Evolutionary conservation across 2,113 vertebrate genomes (phyloP), one percentile per base, ranked within the genome.

Genomic region (Rhodinocichla rosea): DNA sequence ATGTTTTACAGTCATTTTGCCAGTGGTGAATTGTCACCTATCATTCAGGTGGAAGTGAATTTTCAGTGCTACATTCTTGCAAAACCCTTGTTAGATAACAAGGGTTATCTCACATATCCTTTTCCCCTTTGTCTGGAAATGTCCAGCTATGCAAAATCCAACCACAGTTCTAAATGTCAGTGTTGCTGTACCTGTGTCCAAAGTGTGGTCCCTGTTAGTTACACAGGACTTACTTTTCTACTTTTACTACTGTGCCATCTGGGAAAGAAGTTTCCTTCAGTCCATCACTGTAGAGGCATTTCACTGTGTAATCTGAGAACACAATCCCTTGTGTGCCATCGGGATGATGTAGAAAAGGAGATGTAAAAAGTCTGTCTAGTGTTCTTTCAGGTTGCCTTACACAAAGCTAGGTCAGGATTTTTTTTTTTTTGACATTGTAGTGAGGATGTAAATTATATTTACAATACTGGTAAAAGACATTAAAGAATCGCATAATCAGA

Each of bases 261-360:
- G 97, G 97, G 84, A 98, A 98, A 87, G 98, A 60, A 3, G 95
- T 98, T 96, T 98, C 96, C 89, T 99, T 97, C 11, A 45, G 62
- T 23, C 97, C 98, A 3, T 98, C 95, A 1, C 83, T 87, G 57
- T 93, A 92, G 42, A 98, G 52, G 21, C 62, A 87, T 89, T 97
- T 98, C 65, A 98, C 87, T 4, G 97, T 98, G 47, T 97, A 96
- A 42, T 98, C 97, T 7, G 98, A 97, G 94, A 98, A 98, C 67
- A 98, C 24, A 15, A 97, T 98, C 95, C 98, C 98, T 87, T 97
- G 98, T 26, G 85, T 98, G 39, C 98, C 98, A 44, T 97, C 73
- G 0, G 98, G 98, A 90, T 98, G 95, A 92, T 97, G 89, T 26
- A 59, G 67, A 74, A 92, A 70, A 91, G 24, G 88, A 76, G 42